These are phyloP conservation scores for Amphipyra tragopoginis DNA, from an alignment of 2,888 invertebrate species.

Conservation along the genomic window DNA sequence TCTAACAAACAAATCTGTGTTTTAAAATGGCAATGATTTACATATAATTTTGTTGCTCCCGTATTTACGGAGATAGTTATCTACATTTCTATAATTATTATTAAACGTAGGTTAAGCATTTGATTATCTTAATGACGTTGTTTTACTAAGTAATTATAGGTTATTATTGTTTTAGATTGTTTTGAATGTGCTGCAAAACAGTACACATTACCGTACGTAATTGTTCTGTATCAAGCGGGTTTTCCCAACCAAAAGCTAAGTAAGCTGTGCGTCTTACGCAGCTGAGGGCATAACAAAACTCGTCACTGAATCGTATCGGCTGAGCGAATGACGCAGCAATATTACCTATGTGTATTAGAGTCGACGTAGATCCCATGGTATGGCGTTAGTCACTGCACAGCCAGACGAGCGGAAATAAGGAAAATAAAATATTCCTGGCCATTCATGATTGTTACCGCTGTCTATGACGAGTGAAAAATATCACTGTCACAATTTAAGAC, in stretches of 20 bases:
- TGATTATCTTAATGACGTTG: slow-evolving; percentile 58
- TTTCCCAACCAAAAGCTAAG: slow-evolving; percentile 30
- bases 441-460: slow-evolving; percentile 22
- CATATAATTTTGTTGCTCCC: slow-evolving; percentile 67
- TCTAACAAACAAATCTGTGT: slow-evolving; percentile 69
- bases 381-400: slow-evolving; percentile 49
- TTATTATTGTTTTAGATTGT: slow-evolving; percentile 37
- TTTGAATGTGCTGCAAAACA: slow-evolving; percentile 45
- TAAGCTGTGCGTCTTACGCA: slow-evolving; percentile 22
- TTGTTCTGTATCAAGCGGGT: slow-evolving; percentile 28
- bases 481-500: slow-evolving; percentile 7
- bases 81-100: slow-evolving; percentile 59
- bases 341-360: slow-evolving; percentile 4
- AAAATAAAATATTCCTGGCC: slow-evolving; percentile 49
- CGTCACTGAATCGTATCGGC: slow-evolving; percentile 49
- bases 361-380: slow-evolving; percentile 50
- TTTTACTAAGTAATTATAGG: slow-evolving; percentile 56
- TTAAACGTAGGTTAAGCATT: slow-evolving; percentile 41
- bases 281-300: slow-evolving; percentile 31
- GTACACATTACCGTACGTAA: slow-evolving; percentile 30
- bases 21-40: slow-evolving; percentile 70
- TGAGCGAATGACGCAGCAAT: slow-evolving; percentile 50
- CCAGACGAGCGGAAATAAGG: slow-evolving; percentile 56
- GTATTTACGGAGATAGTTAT: slow-evolving; percentile 67
- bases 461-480: slow-evolving; percentile 22